Base-by-base conservation (phyloP, 1,140 invertebrate genomes). In the Drosophila nannoptera region DNA sequence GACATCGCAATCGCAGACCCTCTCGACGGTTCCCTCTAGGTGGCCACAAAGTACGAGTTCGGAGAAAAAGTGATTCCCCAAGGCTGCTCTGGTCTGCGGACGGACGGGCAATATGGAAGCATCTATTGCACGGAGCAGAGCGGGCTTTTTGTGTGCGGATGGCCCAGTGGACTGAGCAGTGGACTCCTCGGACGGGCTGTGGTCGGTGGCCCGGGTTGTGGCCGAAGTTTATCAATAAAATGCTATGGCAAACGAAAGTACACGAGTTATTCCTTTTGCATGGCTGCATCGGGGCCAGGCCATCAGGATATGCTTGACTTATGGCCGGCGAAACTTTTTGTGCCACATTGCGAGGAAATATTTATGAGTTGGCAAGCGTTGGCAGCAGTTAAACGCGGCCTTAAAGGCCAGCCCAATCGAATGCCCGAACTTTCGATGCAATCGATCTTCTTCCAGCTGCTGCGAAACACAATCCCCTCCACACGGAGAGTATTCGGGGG, bases 251-350 rank as follows among this genome's bases (percentile, higher is more conserved):
- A 58, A 73, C 70, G 69, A 76, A 69, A 73, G 68, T 80, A 84
- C 80, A 83, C 69, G 81, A 84, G 80, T 86, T 83, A 84, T 83
- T 83, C 80, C 80, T 78, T 84, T 73, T 80, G 80, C 80, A 86
- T 76, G 68, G 56, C 32, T 59, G 68, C 48, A 66, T 70, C 76
- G 80, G 69, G 68, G 76, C 65, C 65, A 69, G 67, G 73, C 38
- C 43, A 71, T 67, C 70, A 54, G 55, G 75, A 61, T 58, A 63
- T 64, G 72, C 78, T 75, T 83, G 78, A 78, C 78, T 83, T 81
- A 76, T 71, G 50, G 40, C 66, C 66, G 48, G 67, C 43, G 40
- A 77, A 77, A 82, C 33, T 71, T 70, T 71, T 55, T 71, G 55
- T 61, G 62, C 56, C 63, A 74, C 66, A 66, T 75, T 63, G 69